A percentile compares a stretch with the other conserved stretches of the same genome.
Evolutionary conservation across 2,797 vertebrate genomes (phyloP).

Genomic region (Hoplostethus mediterraneus): DNA sequence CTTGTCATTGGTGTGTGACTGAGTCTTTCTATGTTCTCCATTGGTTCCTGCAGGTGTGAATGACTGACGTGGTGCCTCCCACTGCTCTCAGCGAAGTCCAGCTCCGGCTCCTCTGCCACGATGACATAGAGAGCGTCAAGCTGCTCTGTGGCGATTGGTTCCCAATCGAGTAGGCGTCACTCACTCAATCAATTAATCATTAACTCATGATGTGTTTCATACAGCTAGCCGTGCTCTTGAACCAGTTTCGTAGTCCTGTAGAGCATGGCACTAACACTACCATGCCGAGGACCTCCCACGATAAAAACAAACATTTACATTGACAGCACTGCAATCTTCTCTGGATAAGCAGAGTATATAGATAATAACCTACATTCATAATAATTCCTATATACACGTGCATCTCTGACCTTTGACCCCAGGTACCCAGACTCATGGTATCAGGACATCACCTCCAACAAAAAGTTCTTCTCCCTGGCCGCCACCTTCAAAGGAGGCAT

Average conservation of each 20-base stretch:
- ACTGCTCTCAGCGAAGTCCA: constrained; percentile 95
- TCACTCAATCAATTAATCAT: too few species aligned
- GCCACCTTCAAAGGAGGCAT: constrained; percentile 96
- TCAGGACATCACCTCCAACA: constrained; percentile 99
- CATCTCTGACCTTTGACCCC: constrained; percentile 27
- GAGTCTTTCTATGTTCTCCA: constrained; percentile 16
- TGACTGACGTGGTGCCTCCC: constrained; percentile 97
- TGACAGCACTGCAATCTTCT: not conserved
- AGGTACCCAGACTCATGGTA: constrained; percentile 99
- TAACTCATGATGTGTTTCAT: not conserved
- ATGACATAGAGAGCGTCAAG: constrained; percentile 99
- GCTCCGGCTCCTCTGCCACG: constrained; percentile 97
- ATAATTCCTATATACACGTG: not conserved
- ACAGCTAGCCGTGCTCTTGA: not conserved
- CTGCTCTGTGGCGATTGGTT: constrained; percentile 98
- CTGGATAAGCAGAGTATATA: not conserved
- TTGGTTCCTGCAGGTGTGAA: constrained; percentile 89
- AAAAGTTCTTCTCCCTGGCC: constrained; percentile 98
- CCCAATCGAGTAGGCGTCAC: constrained; percentile 93
- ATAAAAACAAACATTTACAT: not conserved
- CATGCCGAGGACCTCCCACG: not conserved
- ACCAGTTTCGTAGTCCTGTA: not conserved
- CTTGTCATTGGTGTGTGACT: not conserved
- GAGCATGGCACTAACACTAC: not conserved
- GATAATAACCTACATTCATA: not conserved